phyloP scores from a whole-genome alignment of 2,113 vertebrate genomes.

The Cinclus mexicanus region DNA sequence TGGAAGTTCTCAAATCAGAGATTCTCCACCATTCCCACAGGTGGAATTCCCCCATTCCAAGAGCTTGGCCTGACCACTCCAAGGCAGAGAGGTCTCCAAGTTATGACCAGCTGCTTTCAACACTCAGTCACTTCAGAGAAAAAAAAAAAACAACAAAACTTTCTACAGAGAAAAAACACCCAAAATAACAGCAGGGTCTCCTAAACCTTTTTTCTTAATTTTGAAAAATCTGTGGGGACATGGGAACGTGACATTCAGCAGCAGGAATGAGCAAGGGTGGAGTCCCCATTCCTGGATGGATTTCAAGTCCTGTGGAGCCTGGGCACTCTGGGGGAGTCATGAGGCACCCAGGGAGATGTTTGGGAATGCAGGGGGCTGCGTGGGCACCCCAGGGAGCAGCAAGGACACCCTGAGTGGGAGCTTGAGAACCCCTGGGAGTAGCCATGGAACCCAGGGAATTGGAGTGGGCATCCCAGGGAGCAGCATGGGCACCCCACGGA shows the following conservation, averaged over 20 bases:
- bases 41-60: background rate
- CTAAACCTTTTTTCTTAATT: background rate
- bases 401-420: background rate
- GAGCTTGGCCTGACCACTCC: background rate
- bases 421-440: no score
- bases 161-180: background rate
- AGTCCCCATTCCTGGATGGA: background rate
- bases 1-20: background rate
- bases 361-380: background rate
- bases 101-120: background rate
- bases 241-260: accelerated
- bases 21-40: background rate
- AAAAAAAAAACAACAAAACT: background rate
- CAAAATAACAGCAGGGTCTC: background rate
- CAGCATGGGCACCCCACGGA: background rate
- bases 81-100: no score
- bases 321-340: background rate
- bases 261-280: background rate
- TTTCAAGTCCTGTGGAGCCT: accelerated
- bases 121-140: background rate
- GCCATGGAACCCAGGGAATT: no score
- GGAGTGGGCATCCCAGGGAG: no score
- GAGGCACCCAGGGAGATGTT: background rate
- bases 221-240: accelerated
- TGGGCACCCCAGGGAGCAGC: background rate